Evolutionary conservation across 2,888 invertebrate species (phyloP).

Genomic region (Eupithecia centaureata): DNA sequence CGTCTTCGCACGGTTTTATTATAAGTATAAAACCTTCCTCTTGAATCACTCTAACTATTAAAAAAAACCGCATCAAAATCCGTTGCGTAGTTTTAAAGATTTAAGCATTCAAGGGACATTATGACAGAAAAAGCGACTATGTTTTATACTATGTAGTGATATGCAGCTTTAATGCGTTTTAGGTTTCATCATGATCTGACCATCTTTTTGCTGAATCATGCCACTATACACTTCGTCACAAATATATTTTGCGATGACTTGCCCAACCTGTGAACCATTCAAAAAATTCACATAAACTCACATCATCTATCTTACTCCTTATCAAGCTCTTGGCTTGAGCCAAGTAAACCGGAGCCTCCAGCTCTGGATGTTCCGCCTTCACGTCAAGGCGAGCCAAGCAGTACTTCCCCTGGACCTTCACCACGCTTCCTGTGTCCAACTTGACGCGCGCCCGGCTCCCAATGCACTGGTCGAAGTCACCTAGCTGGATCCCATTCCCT

Average conservation of each 20-base stretch:
- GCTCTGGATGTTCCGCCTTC: slow-evolving; percentile 82
- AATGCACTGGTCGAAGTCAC: slow-evolving; percentile 88
- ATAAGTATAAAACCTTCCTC: no score
- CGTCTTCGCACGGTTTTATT: no score
- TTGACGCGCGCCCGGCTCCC: slow-evolving; percentile 85
- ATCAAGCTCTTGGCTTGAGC: slow-evolving; percentile 86
- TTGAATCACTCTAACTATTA: no score
- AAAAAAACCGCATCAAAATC: no score
- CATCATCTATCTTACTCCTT: slow-evolving; percentile 86
- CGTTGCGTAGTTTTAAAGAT: no score
- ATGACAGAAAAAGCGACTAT: no score
- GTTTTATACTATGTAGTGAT: no score
- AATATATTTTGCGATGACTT: not conserved
- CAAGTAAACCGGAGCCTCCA: slow-evolving; percentile 86
- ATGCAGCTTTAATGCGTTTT: not conserved
- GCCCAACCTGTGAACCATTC: not conserved
- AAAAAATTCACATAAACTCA: slow-evolving; percentile 60
- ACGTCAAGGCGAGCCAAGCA: slow-evolving; percentile 87
- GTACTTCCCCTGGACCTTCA: slow-evolving; percentile 87
- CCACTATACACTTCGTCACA: not conserved
- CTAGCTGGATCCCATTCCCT: slow-evolving; percentile 88
- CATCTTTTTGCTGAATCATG: not conserved
- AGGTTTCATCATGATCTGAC: not conserved
- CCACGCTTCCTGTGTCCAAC: slow-evolving; percentile 82
- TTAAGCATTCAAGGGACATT: no score